Base-by-base conservation (phyloP, 2,888 invertebrate genomes). In the Hoplodrina blanda region DNA sequence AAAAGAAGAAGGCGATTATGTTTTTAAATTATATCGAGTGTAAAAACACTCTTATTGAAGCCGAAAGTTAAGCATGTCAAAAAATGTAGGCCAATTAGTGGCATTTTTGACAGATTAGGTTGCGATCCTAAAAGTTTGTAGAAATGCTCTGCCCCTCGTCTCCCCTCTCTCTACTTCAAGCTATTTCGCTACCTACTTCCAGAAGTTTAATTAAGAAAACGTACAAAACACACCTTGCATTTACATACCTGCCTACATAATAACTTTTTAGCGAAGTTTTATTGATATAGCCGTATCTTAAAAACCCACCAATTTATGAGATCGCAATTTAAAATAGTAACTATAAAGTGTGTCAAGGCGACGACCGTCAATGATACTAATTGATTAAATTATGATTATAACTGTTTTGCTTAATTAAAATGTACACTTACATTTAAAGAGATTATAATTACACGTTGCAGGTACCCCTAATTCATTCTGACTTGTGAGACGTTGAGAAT, bases 261-360 rank as follows among this genome's bases (percentile, higher is more conserved):
- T 44, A 17, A 33, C 55, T 37, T 50, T 64, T 15, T 25, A 46
- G 25, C n/a, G 19, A 1, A 33, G 33, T 63, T 30, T 63, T 41
- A 56, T 56, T 37, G 8, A 44, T 25, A 50, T 17, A 33, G 17
- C 11, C 49, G 13, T 20, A 4, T 19, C 30, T 8, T 19, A 66
- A 53, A 65, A 69, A 65, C 64, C 50, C 53, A 53, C 62, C 50
- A 25, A 61, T 41, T 62, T 46, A 53, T 56, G 55, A 54, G 41
- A 37, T 33, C 11, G 62, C 30, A 71, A 68, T 65, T 44, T 61
- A 30, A 54, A 61, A 73, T 68, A 57, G 41, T 64, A 46, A 52
- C 19, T 44, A 50, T 50, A 57, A 73, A 65, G 75, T 80, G n/a
- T 56, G 81, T 57, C 81, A 82, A 83, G 81, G 81, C 2, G 52